Percentiles rank a stretch among this genome's conserved stretches.
Conservation (phyloP, 2,113 vertebrate genomes). For the Corythornis vintsioides region DNA sequence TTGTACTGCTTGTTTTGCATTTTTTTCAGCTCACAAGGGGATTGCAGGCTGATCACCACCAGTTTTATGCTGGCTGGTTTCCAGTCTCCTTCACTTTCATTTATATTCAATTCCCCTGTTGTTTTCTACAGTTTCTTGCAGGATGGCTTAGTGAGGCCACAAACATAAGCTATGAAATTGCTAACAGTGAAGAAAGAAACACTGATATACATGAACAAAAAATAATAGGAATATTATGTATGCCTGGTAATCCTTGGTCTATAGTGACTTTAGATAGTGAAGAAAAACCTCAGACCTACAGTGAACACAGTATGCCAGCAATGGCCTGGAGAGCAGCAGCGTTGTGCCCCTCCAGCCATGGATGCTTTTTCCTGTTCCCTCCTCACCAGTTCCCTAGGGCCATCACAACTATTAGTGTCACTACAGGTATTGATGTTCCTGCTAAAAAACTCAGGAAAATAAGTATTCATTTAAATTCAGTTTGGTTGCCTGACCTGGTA, state of each 20-base stretch:
- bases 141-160: neutral
- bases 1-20: neutral
- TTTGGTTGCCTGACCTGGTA: neutral
- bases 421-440: neutral
- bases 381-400: neutral
- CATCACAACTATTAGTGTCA: neutral
- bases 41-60: neutral
- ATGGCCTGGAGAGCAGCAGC: neutral
- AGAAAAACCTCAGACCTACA: neutral
- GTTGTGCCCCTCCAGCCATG: neutral
- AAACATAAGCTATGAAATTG: neutral
- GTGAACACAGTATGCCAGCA: neutral
- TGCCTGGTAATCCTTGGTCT: neutral
- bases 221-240: neutral
- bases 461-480: neutral
- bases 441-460: neutral
- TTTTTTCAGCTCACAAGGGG: neutral
- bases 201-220: neutral
- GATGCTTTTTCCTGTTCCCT: neutral
- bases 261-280: neutral
- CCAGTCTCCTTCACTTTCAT: neutral
- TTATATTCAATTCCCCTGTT: neutral
- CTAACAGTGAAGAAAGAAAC: neutral
- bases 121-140: neutral
- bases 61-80: neutral